A percentile compares a stretch with the other conserved stretches of the same genome.
Evolutionary conservation across 2,113 vertebrate species (phyloP).

Genomic region (Crypturellus undulatus): DNA sequence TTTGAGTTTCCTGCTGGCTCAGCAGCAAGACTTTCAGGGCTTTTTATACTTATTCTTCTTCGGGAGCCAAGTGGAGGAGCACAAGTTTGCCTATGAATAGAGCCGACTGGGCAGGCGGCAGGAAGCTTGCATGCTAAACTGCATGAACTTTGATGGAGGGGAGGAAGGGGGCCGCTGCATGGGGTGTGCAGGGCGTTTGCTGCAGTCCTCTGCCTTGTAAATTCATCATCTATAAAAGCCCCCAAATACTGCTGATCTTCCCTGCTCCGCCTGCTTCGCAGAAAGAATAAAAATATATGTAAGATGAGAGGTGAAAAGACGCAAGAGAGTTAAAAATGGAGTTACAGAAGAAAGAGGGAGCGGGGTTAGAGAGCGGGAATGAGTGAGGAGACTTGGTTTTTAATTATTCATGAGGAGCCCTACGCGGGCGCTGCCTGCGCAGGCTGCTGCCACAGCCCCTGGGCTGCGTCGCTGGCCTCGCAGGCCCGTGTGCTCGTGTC

Average conservation of each 20-base stretch:
- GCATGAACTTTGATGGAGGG: conserved; percentile 21
- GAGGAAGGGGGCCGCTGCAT: background rate
- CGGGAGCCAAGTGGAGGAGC: conserved; percentile 1
- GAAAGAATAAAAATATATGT: background rate
- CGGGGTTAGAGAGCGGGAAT: background rate
- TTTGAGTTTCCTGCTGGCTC: conserved; percentile 62
- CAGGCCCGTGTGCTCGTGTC: background rate
- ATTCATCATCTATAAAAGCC: background rate
- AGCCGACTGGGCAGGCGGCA: conserved; percentile 41
- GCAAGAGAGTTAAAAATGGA: background rate
- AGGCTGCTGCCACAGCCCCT: accelerated
- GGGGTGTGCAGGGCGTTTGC: background rate
- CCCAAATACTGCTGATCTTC: background rate
- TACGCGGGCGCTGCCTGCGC: background rate
- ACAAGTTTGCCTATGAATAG: conserved; percentile 51
- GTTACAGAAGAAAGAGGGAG: background rate
- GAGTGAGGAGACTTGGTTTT: background rate
- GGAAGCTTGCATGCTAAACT: conserved; percentile 44
- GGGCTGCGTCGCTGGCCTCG: background rate
- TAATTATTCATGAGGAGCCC: background rate
- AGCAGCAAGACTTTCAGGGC: conserved; percentile 46
- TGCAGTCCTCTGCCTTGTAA: background rate
- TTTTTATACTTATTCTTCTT: conserved; percentile 59
- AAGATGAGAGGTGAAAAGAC: background rate
- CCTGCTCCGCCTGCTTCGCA: background rate